Evolutionary conservation across 1,140 invertebrate genomes (phyloP).

Genomic region (Magallana angulata): DNA sequence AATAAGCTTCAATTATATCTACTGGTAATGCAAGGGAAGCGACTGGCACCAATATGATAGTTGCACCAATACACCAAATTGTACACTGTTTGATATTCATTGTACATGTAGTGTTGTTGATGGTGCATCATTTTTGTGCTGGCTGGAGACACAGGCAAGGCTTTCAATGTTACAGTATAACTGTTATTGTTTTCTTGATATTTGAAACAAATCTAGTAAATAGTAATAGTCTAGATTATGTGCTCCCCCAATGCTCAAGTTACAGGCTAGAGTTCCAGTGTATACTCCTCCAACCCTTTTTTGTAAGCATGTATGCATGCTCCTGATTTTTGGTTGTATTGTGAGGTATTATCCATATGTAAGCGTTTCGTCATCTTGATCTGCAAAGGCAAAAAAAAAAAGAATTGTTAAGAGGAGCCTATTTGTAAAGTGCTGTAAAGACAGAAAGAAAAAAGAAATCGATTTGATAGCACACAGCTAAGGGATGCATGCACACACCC

Average conservation of each 20-base stretch:
- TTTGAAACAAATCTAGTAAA: neutral
- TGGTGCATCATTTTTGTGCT: neutral
- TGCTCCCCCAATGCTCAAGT: neutral
- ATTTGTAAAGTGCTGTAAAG: no score
- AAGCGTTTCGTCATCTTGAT: no score
- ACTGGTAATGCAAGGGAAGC: no score
- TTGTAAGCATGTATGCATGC: neutral
- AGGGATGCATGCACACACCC: no score
- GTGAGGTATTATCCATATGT: neutral
- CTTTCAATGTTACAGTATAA: neutral
- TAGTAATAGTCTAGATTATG: neutral
- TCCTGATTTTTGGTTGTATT: neutral
- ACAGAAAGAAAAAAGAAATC: no score
- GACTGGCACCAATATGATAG: no score
- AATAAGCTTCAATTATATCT: no score
- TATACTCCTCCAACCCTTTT: neutral
- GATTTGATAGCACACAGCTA: no score
- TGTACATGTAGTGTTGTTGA: constrained; percentile 3
- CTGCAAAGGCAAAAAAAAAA: no score
- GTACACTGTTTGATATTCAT: neutral
- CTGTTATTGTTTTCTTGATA: neutral
- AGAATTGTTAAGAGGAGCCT: neutral
- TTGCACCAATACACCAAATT: no score
- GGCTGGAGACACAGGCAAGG: constrained; percentile 24
- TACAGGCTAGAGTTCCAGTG: neutral